These are phyloP conservation scores for Rhinogobio ventralis DNA, from an alignment of 2,797 vertebrate species.

Conservation along the genomic window DNA sequence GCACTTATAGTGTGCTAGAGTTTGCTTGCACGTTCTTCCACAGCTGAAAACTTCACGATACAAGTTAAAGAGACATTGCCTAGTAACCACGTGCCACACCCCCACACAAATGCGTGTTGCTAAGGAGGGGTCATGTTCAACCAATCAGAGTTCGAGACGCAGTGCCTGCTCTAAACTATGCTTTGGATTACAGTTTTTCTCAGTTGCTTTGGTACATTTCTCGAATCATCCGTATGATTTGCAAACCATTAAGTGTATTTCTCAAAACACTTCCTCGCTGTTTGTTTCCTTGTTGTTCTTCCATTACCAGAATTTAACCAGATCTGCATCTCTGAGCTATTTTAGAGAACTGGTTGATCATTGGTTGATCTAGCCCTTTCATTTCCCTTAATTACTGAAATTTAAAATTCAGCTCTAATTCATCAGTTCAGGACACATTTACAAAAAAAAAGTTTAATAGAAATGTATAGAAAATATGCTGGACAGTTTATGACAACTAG, in stretches of 20 bases:
- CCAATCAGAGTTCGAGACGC: slow-evolving; percentile 65
- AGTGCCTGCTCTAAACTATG: slow-evolving; percentile 1
- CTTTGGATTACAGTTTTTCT: slow-evolving; percentile 3
- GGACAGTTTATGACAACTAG: too few species aligned
- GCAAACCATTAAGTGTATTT: background rate
- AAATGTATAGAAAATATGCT: too few species aligned
- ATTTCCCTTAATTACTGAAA: too few species aligned
- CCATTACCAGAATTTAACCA: too few species aligned
- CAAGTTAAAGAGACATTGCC: slow-evolving; percentile 60
- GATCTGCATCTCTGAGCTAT: too few species aligned
- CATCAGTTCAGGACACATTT: too few species aligned
- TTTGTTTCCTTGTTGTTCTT: too few species aligned
- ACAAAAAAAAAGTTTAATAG: too few species aligned
- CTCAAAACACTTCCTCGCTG: too few species aligned
- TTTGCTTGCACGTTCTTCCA: background rate
- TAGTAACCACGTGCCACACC: slow-evolving; percentile 69
- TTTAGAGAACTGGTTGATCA: too few species aligned
- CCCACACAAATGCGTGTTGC: slow-evolving; percentile 70
- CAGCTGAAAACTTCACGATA: slow-evolving; percentile 36
- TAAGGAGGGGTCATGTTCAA: slow-evolving; percentile 69
- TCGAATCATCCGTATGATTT: background rate
- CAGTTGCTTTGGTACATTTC: background rate
- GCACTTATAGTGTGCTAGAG: background rate
- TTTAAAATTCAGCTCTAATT: too few species aligned
- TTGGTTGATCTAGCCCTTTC: too few species aligned